These are phyloP conservation scores for Agonopterix alstromeriana DNA, from an alignment of 2,888 invertebrate genomes.

Conservation along the genomic window DNA sequence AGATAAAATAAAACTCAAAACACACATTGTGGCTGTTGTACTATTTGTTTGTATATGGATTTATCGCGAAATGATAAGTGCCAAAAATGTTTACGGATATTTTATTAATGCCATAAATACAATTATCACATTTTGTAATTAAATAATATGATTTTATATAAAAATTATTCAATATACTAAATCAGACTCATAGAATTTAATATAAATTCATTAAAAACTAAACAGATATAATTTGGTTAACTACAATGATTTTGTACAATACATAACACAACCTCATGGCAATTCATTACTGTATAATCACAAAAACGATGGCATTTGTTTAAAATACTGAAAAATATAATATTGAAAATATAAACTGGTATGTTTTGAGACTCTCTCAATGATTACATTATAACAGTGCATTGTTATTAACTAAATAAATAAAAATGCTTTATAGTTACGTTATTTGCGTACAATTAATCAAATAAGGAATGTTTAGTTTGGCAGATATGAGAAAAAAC, in stretches of 20 bases:
- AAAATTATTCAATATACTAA: slow-evolving; percentile 53
- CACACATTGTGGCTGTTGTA: too few species aligned
- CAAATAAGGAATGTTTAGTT: slow-evolving; percentile 48
- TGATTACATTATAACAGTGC: too few species aligned
- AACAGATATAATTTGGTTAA: slow-evolving; percentile 49
- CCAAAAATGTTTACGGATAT: slow-evolving; percentile 1
- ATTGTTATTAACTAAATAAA: too few species aligned
- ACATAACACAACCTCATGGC: slow-evolving; percentile 70
- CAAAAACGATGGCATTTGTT: slow-evolving; percentile 53
- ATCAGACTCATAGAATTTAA: slow-evolving; percentile 71
- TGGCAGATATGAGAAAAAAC: background rate
- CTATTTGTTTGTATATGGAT: too few species aligned
- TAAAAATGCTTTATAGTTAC: too few species aligned
- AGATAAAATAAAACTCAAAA: too few species aligned
- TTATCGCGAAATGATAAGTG: too few species aligned
- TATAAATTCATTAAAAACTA: slow-evolving; percentile 51
- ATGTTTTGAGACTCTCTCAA: background rate
- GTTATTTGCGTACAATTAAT: slow-evolving; percentile 6
- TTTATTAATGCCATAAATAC: slow-evolving; percentile 39
- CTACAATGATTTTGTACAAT: slow-evolving; percentile 63
- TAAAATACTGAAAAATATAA: slow-evolving; percentile 1
- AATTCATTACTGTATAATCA: slow-evolving; percentile 35
- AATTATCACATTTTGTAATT: slow-evolving; percentile 67
- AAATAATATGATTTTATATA: slow-evolving; percentile 53
- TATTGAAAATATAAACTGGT: background rate